Conservation (phyloP, 2,113 vertebrate species). For the Alouatta palliata region DNA sequence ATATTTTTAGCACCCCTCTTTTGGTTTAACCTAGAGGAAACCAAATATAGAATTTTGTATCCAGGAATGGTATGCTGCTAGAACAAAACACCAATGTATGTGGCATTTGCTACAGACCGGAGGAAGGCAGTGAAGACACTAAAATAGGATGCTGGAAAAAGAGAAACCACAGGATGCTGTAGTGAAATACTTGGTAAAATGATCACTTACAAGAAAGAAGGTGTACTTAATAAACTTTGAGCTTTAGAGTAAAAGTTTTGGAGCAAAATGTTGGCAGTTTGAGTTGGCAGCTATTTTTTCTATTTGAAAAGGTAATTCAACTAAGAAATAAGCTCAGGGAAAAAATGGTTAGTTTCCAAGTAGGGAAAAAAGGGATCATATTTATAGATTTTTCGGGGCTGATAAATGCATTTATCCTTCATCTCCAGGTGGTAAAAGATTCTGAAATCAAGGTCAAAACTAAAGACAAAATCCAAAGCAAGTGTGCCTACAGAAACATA, state of each 20-base stretch:
- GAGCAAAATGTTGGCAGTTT: not conserved
- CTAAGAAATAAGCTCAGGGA: not conserved
- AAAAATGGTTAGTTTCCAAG: not conserved
- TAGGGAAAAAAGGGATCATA: not conserved
- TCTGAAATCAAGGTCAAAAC: not conserved
- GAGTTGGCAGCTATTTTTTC: not conserved
- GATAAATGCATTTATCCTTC: not conserved
- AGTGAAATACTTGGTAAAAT: not conserved
- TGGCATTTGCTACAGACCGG: not conserved
- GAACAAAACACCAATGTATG: not conserved
- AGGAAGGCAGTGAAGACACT: not conserved
- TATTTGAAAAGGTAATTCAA: not conserved
- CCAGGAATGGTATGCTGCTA: accelerated
- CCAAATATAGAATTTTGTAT: not conserved
- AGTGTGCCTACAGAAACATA: not conserved
- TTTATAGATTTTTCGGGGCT: not conserved
- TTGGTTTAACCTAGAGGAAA: not conserved
- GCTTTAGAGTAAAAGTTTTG: not conserved
- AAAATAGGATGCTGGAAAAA: not conserved
- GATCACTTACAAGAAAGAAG: not conserved
- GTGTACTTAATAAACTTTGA: not conserved
- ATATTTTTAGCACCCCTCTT: not conserved
- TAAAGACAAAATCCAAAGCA: not conserved
- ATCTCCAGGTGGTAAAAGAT: not conserved
- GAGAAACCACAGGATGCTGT: not conserved